phyloP scores from a whole-genome alignment of 2,113 vertebrate genomes.

The Nansenia antarctica region DNA sequence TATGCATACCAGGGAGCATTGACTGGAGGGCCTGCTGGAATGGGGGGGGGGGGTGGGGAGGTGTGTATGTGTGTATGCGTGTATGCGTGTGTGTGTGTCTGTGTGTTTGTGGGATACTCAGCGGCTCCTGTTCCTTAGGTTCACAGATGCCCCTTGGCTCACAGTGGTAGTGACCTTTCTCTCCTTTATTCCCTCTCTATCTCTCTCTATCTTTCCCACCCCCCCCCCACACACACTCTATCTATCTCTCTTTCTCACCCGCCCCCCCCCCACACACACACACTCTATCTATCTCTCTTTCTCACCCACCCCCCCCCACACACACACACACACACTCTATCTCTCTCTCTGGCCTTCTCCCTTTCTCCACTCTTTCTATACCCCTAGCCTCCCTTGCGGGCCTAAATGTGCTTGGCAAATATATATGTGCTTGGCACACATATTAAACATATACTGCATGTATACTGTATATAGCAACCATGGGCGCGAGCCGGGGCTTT shows the following conservation, averaged over 20 bases:
- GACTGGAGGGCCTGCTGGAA: constrained; percentile 36
- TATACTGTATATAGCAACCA: too few relatives aligned
- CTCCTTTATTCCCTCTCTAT: constrained; percentile 1
- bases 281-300: neutral
- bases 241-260: constrained; percentile 20
- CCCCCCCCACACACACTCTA: neutral
- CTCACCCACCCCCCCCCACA: too few relatives aligned
- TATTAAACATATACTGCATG: too few relatives aligned
- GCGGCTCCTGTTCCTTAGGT: constrained; percentile 23
- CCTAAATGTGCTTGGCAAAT: constrained; percentile 53
- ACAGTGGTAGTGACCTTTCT: constrained; percentile 4
- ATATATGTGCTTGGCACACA: too few relatives aligned
- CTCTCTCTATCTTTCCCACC: constrained; percentile 29
- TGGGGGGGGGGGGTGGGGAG: too few relatives aligned
- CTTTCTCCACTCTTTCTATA: constrained; percentile 28
- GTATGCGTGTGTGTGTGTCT: constrained; percentile 7
- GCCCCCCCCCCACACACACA: too few relatives aligned
- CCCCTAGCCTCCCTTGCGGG: constrained; percentile 36
- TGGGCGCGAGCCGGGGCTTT: constrained; percentile 58
- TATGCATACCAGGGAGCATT: constrained; percentile 54
- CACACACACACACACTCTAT: too few relatives aligned
- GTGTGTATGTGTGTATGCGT: constrained; percentile 9
- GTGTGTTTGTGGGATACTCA: constrained; percentile 14
- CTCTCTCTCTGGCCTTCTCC: neutral
- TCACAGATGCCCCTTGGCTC: constrained; percentile 43